Conservation (phyloP, 2,888 invertebrate genomes). For the Cenopis cana region DNA sequence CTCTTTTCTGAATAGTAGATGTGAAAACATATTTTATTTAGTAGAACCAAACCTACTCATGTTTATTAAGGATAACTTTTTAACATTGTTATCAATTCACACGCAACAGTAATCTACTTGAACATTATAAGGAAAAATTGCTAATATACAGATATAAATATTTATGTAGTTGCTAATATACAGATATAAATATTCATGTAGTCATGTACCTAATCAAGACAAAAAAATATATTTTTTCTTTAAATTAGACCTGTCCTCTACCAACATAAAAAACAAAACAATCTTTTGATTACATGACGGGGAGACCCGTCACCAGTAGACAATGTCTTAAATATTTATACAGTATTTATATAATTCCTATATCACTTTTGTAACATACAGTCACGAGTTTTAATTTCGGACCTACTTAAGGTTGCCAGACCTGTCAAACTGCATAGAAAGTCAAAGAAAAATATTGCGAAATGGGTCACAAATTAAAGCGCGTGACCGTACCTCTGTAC, state of each 20-base stretch:
- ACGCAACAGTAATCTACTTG: background rate
- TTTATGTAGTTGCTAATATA: background rate
- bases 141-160: background rate
- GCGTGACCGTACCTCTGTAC: constrained; percentile 96
- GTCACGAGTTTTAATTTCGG: no score
- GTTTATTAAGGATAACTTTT: background rate
- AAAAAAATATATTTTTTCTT: no score
- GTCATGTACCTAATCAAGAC: background rate
- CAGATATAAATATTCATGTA: background rate
- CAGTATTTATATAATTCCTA: background rate
- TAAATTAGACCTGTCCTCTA: no score
- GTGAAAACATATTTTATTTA: background rate
- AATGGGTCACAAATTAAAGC: no score
- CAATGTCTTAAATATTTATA: background rate
- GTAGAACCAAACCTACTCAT: background rate
- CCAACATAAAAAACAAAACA: no score
- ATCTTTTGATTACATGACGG: no score
- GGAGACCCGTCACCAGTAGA: no score
- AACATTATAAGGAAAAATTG: background rate
- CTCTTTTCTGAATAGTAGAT: no score
- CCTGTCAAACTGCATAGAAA: no score
- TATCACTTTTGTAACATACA: constrained; percentile 50
- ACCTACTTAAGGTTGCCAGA: no score
- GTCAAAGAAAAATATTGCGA: no score
- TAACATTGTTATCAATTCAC: background rate